Conservation (phyloP, 1,140 invertebrate species). For the Lanistes nyassanus region DNA sequence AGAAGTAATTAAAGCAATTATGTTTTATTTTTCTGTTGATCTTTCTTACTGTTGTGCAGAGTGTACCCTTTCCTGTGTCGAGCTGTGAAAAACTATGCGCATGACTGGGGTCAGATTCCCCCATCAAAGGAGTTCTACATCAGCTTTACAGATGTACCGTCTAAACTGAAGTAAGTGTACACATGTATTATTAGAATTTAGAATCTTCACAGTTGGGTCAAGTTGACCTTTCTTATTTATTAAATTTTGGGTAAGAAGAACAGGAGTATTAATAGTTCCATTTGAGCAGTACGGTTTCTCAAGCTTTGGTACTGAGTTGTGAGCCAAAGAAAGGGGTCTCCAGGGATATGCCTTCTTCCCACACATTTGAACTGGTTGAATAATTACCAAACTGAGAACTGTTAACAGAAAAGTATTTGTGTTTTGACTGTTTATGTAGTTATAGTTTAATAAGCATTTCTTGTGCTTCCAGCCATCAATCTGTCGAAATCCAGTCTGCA, state of each 20-base stretch:
- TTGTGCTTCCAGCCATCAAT: conserved; percentile 82
- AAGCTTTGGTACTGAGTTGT: too few species aligned
- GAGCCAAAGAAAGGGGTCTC: too few species aligned
- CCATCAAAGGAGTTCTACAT: conserved; percentile 90
- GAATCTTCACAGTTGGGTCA: background rate
- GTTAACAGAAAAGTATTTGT: too few species aligned
- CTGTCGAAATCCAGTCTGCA: conserved; percentile 94
- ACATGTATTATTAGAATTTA: conserved; percentile 16
- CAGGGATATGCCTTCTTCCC: too few species aligned
- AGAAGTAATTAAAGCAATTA: background rate
- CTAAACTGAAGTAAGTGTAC: conserved; percentile 77
- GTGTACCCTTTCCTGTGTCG: conserved; percentile 94
- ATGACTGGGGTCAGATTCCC: conserved; percentile 72
- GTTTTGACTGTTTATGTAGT: too few species aligned
- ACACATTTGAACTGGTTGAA: too few species aligned
- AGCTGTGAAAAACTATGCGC: conserved; percentile 90
- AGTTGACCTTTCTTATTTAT: background rate
- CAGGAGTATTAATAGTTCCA: too few species aligned
- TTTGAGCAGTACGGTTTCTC: too few species aligned
- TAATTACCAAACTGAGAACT: too few species aligned
- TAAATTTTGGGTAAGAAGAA: too few species aligned
- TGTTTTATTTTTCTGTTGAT: too few species aligned
- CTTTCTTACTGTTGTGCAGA: conserved; percentile 68
- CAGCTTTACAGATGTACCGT: conserved; percentile 92
- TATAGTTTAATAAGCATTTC: conserved; percentile 5